Conservation (phyloP, 1,140 invertebrate species). For the Meloidogyne exigua region DNA sequence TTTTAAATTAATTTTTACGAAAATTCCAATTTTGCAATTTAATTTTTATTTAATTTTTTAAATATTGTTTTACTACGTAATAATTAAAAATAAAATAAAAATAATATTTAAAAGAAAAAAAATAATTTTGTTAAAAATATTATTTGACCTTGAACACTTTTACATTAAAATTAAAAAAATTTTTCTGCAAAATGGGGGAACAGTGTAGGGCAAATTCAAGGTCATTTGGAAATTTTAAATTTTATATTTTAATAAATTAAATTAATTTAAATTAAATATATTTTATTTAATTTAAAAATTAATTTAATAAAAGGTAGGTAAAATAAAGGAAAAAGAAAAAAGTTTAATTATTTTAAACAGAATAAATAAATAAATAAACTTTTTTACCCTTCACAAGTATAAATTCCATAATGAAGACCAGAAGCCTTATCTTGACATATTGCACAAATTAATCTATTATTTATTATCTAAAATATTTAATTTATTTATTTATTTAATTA, state of each 20-base stretch:
- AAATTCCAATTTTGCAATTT: no score
- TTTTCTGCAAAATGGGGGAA: background rate
- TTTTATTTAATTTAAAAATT: no score
- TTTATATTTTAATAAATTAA: no score
- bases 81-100: no score
- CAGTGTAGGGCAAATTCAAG: background rate
- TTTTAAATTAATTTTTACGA: no score
- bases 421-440: slow-evolving; percentile 95
- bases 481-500: background rate
- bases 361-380: slow-evolving; percentile 54
- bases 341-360: background rate
- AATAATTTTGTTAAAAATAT: background rate
- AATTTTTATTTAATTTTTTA: no score
- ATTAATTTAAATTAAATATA: no score
- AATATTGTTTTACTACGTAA: no score
- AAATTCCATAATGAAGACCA: slow-evolving; percentile 94
- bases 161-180: slow-evolving; percentile 1
- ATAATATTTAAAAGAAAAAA: no score
- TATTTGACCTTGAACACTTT: background rate
- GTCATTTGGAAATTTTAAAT: background rate
- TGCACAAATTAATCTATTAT: slow-evolving; percentile 85
- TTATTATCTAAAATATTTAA: background rate
- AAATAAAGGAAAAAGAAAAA: no score
- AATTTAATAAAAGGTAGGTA: no score
- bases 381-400: slow-evolving; percentile 92